Evolutionary conservation across 1,140 invertebrate species (phyloP), one percentile per base, ranked within the genome.

Genomic region (Pachyrhynchus sulphureomaculatus): DNA sequence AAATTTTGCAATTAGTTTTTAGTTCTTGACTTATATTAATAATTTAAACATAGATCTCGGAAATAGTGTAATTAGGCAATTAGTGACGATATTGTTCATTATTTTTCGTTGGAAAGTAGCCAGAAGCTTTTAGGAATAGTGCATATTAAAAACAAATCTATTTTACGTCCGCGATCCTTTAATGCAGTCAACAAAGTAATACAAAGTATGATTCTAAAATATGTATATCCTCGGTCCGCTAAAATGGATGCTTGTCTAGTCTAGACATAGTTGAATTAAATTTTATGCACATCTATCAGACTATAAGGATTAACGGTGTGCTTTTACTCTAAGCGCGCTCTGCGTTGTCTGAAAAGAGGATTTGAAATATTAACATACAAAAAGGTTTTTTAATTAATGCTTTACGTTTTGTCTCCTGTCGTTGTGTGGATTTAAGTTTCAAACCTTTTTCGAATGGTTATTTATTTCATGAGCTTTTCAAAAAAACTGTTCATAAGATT

Each of bases 321-420:
- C 53, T 56, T 45, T 56, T 41, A 32, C 39, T 45, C 51, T 42
- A 41, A 41, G 51, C 45, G 12, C 18, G 41, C 41, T 21, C 32
- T 44, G 8, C 55, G 29, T 23, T 39, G 39, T 34, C 33, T 48
- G 55, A 58, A 58, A 58, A 58, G 55, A 58, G 55, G 55, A 58
- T 58, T 58, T 58, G 15, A 48, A 58, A 58, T 58, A 58, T 58
- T 58, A 58, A 58, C 55, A 58, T 58, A 48, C 55, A 58, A 48
- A 58, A 58, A 58, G 55, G 55, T 48, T 58, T 58, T 57, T 58
- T 58, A 58, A 58, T 58, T 58, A 48, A 58, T 13, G 42, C 33
- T 32, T 58, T 48, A 39, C 29, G 17, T 45, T 56, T 44, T 56
- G 53, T 47, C 20, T 53, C 37, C 20, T 29, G n/a, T 36, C 13